A percentile compares a stretch with the other conserved stretches of the same genome.
These are phyloP conservation scores for Panulirus ornatus DNA, from an alignment of 1,140 invertebrate species.

Conservation along the genomic window DNA sequence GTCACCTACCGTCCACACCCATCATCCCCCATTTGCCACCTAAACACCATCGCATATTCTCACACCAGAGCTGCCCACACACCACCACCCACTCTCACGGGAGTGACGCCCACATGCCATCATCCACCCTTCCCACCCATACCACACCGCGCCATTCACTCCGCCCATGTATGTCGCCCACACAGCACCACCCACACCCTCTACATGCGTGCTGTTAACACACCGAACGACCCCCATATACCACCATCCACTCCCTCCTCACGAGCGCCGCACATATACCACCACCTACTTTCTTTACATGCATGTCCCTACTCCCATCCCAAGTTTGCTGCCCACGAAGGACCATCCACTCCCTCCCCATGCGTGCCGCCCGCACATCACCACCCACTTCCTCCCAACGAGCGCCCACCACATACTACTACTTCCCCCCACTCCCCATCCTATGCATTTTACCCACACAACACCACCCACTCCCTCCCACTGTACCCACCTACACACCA, in stretches of 20 bases:
- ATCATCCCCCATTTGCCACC: too few relatives aligned
- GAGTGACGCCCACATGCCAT: too few relatives aligned
- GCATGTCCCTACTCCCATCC: neutral
- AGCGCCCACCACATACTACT: too few relatives aligned
- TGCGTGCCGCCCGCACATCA: neutral
- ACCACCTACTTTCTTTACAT: too few relatives aligned
- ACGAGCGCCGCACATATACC: neutral
- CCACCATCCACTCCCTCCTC: neutral
- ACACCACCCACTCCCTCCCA: neutral
- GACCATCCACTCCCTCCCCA: neutral
- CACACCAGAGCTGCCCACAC: too few relatives aligned
- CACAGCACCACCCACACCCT: neutral
- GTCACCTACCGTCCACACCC: neutral
- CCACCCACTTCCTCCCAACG: too few relatives aligned
- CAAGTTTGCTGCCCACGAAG: neutral
- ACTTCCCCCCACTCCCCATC: neutral
- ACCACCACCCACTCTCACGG: too few relatives aligned
- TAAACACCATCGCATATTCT: too few relatives aligned
- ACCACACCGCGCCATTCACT: neutral
- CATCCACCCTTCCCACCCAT: neutral
- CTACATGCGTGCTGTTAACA: neutral
- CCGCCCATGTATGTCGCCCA: neutral
- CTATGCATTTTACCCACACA: neutral
- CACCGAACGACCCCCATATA: neutral
- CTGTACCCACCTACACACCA: neutral